A percentile compares a stretch with the other conserved stretches of the same genome.
These are phyloP conservation scores for Etheostoma cragini DNA, from an alignment of 2,113 vertebrate species.

Conservation along the genomic window DNA sequence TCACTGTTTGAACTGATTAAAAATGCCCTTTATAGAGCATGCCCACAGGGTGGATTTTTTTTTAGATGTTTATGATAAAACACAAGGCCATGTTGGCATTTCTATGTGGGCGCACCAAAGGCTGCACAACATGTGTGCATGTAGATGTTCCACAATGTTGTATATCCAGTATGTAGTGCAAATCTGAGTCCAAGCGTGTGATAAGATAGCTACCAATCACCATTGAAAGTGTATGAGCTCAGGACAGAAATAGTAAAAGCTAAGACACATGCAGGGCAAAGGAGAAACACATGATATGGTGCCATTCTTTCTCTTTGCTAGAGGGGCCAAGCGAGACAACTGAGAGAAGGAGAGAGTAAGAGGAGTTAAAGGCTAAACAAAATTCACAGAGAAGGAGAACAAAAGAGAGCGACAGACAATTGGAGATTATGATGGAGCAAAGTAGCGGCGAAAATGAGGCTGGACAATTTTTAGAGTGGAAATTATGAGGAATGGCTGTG, in stretches of 20 bases:
- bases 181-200: slow-evolving; percentile 1
- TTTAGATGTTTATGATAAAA: slow-evolving; percentile 56
- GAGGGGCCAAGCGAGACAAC: slow-evolving; percentile 36
- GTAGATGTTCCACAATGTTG: neutral
- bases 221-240: slow-evolving; percentile 31
- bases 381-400: slow-evolving; percentile 44
- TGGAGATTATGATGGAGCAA: slow-evolving; percentile 56
- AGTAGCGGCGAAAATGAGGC: slow-evolving; percentile 55
- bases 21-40: slow-evolving; percentile 78
- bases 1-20: slow-evolving; percentile 74
- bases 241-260: slow-evolving; percentile 62
- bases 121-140: neutral
- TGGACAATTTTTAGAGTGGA: slow-evolving; percentile 64
- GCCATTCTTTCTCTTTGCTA: slow-evolving; percentile 57
- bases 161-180: slow-evolving; percentile 3
- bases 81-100: slow-evolving; percentile 1
- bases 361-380: slow-evolving; percentile 44
- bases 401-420: slow-evolving; percentile 37
- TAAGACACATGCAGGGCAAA: slow-evolving; percentile 52
- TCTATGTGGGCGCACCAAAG: slow-evolving; percentile 4
- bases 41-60: slow-evolving; percentile 59
- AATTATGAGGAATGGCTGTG: slow-evolving; percentile 58
- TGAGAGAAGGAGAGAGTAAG: slow-evolving; percentile 17
- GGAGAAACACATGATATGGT: slow-evolving; percentile 44
- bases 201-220: slow-evolving; percentile 16